These are phyloP conservation scores for Diadegma fenestrale DNA, from an alignment of 2,888 invertebrate species.

Conservation along the genomic window DNA sequence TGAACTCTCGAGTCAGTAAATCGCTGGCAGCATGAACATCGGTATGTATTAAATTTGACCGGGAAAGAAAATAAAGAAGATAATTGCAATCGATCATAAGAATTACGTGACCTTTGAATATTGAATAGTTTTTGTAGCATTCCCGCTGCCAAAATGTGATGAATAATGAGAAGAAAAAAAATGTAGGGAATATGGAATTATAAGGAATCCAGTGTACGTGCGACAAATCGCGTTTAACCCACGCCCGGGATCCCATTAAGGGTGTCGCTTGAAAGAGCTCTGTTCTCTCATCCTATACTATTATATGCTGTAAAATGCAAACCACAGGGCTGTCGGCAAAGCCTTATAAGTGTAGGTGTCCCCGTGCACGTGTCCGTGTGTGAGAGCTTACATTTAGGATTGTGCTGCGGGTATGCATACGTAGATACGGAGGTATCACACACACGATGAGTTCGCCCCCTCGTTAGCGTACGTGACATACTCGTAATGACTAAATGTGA, in stretches of 20 bases:
- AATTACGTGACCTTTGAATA: neutral
- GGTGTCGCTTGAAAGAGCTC: conserved; percentile 39
- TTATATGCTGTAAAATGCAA: conserved; percentile 66
- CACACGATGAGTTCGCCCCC: conserved; percentile 56
- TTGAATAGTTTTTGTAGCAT: neutral
- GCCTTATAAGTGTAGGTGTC: neutral
- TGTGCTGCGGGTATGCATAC: neutral
- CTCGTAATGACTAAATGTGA: conserved; percentile 58
- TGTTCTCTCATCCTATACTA: conserved; percentile 32
- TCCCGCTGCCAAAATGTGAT: neutral
- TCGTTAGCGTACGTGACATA: conserved; percentile 68
- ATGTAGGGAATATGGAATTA: conserved; percentile 18
- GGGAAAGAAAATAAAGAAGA: neutral
- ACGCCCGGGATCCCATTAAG: conserved; percentile 59
- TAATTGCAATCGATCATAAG: neutral
- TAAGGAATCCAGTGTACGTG: conserved; percentile 21
- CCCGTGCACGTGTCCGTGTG: neutral
- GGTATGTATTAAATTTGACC: neutral
- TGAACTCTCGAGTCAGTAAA: neutral
- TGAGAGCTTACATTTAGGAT: neutral
- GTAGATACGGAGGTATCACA: conserved; percentile 33
- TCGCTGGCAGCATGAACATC: neutral
- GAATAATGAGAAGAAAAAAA: conserved; percentile 6
- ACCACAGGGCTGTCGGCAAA: conserved; percentile 55
- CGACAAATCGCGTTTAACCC: conserved; percentile 45